Conservation (phyloP, 1,140 invertebrate species). For the Drosophila auraria region DNA sequence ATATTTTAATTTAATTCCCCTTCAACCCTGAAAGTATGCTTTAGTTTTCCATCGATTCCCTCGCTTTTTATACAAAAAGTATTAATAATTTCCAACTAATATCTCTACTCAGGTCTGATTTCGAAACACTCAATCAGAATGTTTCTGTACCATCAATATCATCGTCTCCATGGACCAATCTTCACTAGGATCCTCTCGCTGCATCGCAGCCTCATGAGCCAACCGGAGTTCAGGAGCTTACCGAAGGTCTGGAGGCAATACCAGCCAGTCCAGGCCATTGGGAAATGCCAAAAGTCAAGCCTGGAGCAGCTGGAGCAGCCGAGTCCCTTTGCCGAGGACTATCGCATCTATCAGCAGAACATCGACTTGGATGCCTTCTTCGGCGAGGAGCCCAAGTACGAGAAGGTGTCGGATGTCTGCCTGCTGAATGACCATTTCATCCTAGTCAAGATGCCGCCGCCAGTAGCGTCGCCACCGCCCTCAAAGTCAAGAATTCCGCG, state of each 20-base stretch:
- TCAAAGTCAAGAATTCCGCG: slow-evolving; percentile 49
- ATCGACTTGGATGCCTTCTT: slow-evolving; percentile 73
- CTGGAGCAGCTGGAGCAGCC: slow-evolving; percentile 13
- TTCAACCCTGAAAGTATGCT: slow-evolving; percentile 39
- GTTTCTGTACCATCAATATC: slow-evolving; percentile 8
- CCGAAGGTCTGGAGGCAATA: slow-evolving; percentile 11
- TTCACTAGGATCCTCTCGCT: slow-evolving; percentile 8
- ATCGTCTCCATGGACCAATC: slow-evolving; percentile 11
- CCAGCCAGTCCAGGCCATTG: neutral
- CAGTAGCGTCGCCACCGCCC: neutral
- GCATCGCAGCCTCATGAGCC: slow-evolving; percentile 21
- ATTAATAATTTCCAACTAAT: too few relatives aligned
- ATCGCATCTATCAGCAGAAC: slow-evolving; percentile 75
- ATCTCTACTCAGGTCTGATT: slow-evolving; percentile 5
- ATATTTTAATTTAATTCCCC: neutral
- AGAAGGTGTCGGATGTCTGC: slow-evolving; percentile 76
- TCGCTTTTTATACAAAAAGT: neutral
- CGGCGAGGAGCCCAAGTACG: slow-evolving; percentile 58
- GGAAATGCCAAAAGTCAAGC: slow-evolving; percentile 20
- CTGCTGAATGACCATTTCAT: slow-evolving; percentile 81
- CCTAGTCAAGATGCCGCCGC: slow-evolving; percentile 76
- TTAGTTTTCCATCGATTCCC: neutral
- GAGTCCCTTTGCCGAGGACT: slow-evolving; percentile 45
- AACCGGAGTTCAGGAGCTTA: neutral
- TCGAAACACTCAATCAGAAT: neutral